Percentiles rank a stretch among this genome's conserved stretches.
phyloP scores from a whole-genome alignment of 35 echinoderm and acorn worm genomes.

The Ophioderma brevispina region DNA sequence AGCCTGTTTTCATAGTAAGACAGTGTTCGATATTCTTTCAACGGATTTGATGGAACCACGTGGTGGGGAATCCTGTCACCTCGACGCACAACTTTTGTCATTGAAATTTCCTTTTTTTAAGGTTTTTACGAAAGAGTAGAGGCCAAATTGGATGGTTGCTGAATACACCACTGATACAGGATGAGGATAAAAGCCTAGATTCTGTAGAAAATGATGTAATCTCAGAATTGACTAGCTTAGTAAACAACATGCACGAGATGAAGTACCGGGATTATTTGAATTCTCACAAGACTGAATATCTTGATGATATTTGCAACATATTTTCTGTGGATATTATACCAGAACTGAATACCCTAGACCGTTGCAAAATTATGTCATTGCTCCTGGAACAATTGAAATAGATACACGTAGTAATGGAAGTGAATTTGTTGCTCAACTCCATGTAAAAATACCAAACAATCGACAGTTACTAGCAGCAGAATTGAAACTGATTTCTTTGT shows the following conservation, averaged over 20 bases:
- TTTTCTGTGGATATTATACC: not conserved
- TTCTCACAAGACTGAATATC: not conserved
- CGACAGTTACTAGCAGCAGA: not conserved
- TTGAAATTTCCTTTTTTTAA: constrained; percentile 27
- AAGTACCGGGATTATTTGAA: not conserved
- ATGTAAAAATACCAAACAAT: not conserved
- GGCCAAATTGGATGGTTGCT: not conserved
- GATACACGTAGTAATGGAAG: not conserved
- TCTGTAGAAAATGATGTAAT: no score
- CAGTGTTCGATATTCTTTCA: not conserved
- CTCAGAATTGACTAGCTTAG: not conserved
- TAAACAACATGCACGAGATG: not conserved
- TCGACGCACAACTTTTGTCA: not conserved
- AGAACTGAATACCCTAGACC: not conserved
- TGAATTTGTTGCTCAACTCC: not conserved
- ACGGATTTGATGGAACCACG: not conserved
- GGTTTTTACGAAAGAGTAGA: constrained; percentile 6
- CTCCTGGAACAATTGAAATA: not conserved
- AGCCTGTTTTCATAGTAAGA: not conserved
- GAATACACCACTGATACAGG: no score
- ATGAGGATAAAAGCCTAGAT: no score
- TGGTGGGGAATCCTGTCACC: constrained; percentile 27
- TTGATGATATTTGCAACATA: constrained; percentile 18
- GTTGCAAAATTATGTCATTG: not conserved
- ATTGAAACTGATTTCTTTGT: not conserved